Conservation (phyloP, 2,113 vertebrate species). For the Ancistrus triradiatus region DNA sequence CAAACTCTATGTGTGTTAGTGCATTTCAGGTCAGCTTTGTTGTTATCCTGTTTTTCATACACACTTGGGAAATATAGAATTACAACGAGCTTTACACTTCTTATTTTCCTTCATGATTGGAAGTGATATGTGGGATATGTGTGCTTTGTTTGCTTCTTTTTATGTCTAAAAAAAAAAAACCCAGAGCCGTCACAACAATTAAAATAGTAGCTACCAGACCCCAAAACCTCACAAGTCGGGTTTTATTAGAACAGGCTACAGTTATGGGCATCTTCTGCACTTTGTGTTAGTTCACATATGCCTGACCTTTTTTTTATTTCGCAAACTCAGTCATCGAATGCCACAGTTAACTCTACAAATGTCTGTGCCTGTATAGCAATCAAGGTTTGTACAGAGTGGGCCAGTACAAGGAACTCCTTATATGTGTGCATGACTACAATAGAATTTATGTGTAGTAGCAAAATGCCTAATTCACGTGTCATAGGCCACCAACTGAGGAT, state of each 20-base stretch:
- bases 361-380: no score
- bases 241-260: neutral
- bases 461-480: no score
- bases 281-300: neutral
- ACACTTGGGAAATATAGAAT: neutral
- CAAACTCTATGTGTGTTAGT: no score
- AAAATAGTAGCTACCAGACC: neutral
- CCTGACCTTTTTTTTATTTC: neutral
- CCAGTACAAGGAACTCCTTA: no score
- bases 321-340: no score
- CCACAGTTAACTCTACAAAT: no score
- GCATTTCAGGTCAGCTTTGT: no score
- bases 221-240: neutral
- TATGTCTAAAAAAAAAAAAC: neutral
- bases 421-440: no score
- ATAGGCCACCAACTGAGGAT: no score
- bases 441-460: no score
- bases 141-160: neutral
- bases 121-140: neutral
- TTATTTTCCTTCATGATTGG: constrained; percentile 11
- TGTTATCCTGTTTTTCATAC: no score
- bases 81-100: neutral
- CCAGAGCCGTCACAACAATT: neutral
- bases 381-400: no score
- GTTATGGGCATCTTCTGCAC: neutral